Evolutionary conservation across 2,888 invertebrate genomes (phyloP), one percentile per base, ranked within the genome.

Genomic region (Nemapogon koenigi): DNA sequence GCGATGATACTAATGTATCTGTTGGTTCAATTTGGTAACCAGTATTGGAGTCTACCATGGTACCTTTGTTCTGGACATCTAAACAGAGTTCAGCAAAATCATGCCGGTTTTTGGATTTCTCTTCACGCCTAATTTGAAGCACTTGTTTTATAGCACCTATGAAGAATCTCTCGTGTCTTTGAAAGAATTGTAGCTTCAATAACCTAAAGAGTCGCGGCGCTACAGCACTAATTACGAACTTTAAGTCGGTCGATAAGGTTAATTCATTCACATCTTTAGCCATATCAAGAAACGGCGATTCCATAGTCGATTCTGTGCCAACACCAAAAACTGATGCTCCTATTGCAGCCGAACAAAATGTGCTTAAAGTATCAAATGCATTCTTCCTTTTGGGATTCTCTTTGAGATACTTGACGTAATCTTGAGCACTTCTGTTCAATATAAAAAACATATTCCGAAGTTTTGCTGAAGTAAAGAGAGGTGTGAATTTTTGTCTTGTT

Each of bases 251-350:
- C 15, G 40, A 43, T 0, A 53, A 25, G 1, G 55, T 42, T 7
- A 61, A 57, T 31, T 49, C 40, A 2, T 53, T 33, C 10, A 53
- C 43, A 42, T 58, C 59, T 55, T 55, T 53, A 19, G 56, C 52
- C 61, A 65, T 63, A 31, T 40, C 38, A 37, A 52, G 51, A 36
- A 64, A 73, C 18, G 60, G 67, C 2, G 55, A 73, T 18, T 75
- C 57, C 32, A 64, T 63, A 1, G 57, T 56, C 0, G 48, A 47
- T 29, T 60, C 45, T 2, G 57, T 51, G 7, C 55, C 57, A 2
- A 78, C 57, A 0, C 78, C 76, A 41, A 75, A 75, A 1, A 72
- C 62, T 1, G 67, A 53, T 1, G 62, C 63, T 0, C 55, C 55
- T 3, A 72, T 59, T 3, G 64, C 57, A 1, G 63, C 62, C 29